Conservation (phyloP, 2,888 invertebrate genomes). For the Heliconius ismenius region DNA sequence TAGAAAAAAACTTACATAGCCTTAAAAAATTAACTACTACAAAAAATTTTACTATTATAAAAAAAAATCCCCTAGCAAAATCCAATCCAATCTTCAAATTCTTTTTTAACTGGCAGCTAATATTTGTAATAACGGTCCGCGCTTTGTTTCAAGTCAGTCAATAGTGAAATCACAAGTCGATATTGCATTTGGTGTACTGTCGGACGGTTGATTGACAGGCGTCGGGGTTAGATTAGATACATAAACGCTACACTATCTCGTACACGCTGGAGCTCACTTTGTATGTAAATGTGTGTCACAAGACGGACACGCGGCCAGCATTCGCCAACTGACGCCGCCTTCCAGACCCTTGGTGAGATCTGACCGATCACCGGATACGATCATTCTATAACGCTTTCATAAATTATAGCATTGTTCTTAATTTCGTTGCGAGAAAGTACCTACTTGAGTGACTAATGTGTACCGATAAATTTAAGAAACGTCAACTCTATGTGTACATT, state of each 20-base stretch:
- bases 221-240: slow-evolving; percentile 70
- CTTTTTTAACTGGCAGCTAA: background rate
- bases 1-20: background rate
- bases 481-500: background rate
- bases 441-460: slow-evolving; percentile 9
- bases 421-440: background rate
- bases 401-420: slow-evolving; percentile 7
- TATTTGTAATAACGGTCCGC: slow-evolving; percentile 17
- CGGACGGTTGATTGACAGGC: slow-evolving; percentile 66
- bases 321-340: slow-evolving; percentile 35
- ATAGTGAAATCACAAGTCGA: slow-evolving; percentile 56
- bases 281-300: slow-evolving; percentile 74
- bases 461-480: background rate
- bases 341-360: slow-evolving; percentile 21
- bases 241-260: slow-evolving; percentile 62
- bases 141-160: slow-evolving; percentile 47
- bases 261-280: slow-evolving; percentile 68
- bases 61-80: background rate
- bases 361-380: slow-evolving; percentile 17
- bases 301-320: slow-evolving; percentile 51
- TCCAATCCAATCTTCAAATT: background rate
- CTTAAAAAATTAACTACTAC: background rate
- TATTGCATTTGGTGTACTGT: slow-evolving; percentile 64
- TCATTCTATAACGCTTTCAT: slow-evolving; percentile 12
- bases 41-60: too few species aligned